Conservation (phyloP, 2,113 vertebrate genomes). For the Epinephelus fuscoguttatus region DNA sequence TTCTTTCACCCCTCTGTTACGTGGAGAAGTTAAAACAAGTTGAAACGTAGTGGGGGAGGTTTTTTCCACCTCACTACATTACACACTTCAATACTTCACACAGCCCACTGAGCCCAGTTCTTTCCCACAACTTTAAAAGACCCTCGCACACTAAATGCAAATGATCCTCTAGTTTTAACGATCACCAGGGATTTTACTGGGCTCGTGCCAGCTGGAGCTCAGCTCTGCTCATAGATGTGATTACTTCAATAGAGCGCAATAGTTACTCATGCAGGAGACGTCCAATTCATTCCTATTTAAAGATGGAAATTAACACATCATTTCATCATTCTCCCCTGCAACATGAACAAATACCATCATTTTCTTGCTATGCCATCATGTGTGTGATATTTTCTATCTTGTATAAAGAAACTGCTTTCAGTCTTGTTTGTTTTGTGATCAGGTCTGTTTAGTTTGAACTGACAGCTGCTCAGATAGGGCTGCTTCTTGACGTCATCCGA, state of each 20-base stretch:
- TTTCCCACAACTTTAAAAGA: conserved; percentile 11
- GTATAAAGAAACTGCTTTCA: not conserved
- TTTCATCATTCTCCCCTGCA: not conserved
- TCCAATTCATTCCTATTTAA: not conserved
- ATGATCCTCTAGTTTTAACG: not conserved
- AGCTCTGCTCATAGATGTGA: not conserved
- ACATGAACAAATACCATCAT: not conserved
- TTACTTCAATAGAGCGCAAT: not conserved
- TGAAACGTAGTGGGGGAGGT: not conserved
- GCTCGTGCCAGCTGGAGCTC: not conserved
- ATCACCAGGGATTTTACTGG: not conserved
- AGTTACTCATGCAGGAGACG: not conserved
- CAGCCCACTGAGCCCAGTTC: not conserved
- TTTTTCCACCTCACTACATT: not conserved
- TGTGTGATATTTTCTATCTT: not conserved
- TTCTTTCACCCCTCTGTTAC: not conserved
- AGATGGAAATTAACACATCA: not conserved
- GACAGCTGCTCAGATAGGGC: not conserved
- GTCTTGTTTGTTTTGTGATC: not conserved
- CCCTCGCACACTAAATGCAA: not conserved
- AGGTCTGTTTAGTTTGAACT: not conserved
- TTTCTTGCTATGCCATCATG: not conserved
- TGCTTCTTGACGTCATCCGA: not conserved
- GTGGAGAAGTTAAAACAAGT: not conserved
- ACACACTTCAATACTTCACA: not conserved